phyloP scores from a whole-genome alignment of 2,888 invertebrate species.

The Argynnis bischoffii region DNA sequence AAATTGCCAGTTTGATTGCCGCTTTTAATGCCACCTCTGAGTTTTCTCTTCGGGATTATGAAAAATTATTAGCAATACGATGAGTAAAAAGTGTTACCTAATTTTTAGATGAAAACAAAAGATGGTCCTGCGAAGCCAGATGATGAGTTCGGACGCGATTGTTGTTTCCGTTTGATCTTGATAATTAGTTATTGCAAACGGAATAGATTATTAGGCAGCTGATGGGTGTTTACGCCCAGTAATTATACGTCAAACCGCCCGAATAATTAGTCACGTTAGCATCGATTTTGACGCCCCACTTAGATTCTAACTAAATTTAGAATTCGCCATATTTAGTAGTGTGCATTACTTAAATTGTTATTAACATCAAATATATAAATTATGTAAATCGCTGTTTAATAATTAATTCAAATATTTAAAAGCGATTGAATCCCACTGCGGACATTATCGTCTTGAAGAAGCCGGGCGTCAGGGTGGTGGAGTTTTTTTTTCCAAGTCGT shows the following conservation, averaged over 20 bases:
- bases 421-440: constrained; percentile 58
- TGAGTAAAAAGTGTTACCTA: constrained; percentile 42
- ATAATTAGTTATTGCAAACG: constrained; percentile 75
- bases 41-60: constrained; percentile 64
- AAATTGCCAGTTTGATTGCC: constrained; percentile 78
- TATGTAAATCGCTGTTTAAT: not conserved
- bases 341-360: not conserved
- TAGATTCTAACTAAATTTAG: constrained; percentile 23
- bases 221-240: constrained; percentile 51
- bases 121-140: constrained; percentile 41
- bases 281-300: constrained; percentile 42
- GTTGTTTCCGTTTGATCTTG: constrained; percentile 72
- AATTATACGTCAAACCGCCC: constrained; percentile 55
- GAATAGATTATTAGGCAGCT: constrained; percentile 68
- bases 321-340: not conserved
- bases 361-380: not conserved
- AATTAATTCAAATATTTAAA: constrained; percentile 24
- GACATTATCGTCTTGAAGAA: constrained; percentile 63
- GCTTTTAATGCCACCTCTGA: constrained; percentile 70
- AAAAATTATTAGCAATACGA: constrained; percentile 49
- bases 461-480: constrained; percentile 51
- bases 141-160: constrained; percentile 57
- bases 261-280: constrained; percentile 45
- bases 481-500: constrained; percentile 69
- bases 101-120: constrained; percentile 45